Base-by-base conservation (phyloP, 2,797 vertebrate species). In the Cygnus olor region DNA sequence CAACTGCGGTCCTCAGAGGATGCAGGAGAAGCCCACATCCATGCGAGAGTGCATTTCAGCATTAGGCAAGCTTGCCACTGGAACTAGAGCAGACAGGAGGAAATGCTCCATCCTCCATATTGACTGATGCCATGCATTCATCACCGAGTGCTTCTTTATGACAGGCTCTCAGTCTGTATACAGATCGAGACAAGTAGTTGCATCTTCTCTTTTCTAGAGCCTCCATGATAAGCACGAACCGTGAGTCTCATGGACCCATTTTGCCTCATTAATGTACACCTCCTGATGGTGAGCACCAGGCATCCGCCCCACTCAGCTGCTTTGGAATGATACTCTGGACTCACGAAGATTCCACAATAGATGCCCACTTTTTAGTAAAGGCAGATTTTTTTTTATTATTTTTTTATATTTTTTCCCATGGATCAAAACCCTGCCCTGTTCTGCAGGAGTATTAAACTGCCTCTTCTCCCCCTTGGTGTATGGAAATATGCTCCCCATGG, bases 61-160 rank as follows among this genome's bases (percentile, higher is more conserved):
- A 79, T 45, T 27, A 72, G 80, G 36, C 40, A 44, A 40, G 57
- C 19, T 70, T 64, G 36, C 6, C 21, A 36, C 57, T 65, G 69
- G 64, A 87, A 69, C 28, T 54, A 34, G 22, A 91, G 30, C 34
- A 77, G 53, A 24, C 14, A 73, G 44, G 28, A 72, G 21, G 36
- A 92, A 88, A 34, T 30, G 57, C 44, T 65, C n/a, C 8, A n/a
- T 45, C 11, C 14, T 38, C 44, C 49, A 22, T 64, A 5, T 30
- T 60, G 18, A 42, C n/a, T 54, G 38, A 51, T 61, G 18, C 22
- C 22, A 11, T 4, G 45, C 0, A 0, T 57, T 83, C 45, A 30
- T 88, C 1, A 0, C 17, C 54, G 25, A 85, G 11, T 32, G 54
- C 42, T 36, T 79, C 63, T 69, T 74, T 76, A n/a, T 27, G 49